Percentiles rank a stretch among this genome's conserved stretches.
Evolutionary conservation across 2,888 invertebrate genomes (phyloP).

Genomic region (Mesorhabditis spiculigera): DNA sequence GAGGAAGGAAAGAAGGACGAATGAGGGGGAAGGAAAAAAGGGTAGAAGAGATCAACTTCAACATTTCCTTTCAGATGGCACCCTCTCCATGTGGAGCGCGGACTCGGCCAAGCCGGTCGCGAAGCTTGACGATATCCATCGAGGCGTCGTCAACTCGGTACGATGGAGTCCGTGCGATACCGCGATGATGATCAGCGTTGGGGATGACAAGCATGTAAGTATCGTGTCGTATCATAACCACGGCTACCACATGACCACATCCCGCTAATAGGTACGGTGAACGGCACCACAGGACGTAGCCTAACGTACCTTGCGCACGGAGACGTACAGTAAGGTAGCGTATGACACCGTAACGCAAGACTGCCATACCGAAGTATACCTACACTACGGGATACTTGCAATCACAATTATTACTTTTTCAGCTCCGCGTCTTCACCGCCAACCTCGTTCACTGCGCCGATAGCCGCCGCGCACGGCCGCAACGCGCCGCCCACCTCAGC

Average conservation of each 20-base stretch:
- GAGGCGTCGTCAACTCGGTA: background rate
- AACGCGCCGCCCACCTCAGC: background rate
- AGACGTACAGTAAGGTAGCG: background rate
- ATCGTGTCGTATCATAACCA: too few relatives aligned
- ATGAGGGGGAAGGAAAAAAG: too few relatives aligned
- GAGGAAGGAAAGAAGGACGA: too few relatives aligned
- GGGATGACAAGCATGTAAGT: background rate
- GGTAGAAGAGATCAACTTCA: background rate
- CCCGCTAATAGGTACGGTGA: too few relatives aligned
- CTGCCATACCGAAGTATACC: background rate
- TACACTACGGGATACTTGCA: background rate
- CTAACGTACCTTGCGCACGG: too few relatives aligned
- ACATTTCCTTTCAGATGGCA: background rate
- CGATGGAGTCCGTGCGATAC: background rate
- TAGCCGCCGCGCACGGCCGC: background rate
- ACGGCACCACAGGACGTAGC: too few relatives aligned
- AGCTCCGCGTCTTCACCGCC: constrained; percentile 6
- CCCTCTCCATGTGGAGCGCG: background rate
- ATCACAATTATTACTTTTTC: background rate
- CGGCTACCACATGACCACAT: too few relatives aligned
- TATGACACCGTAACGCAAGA: background rate
- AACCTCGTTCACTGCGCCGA: background rate
- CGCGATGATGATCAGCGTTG: background rate
- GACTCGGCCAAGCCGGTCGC: background rate
- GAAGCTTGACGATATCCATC: background rate